Percentiles rank a stretch among this genome's conserved stretches.
These are phyloP conservation scores for Pseudoatta argentina DNA, from an alignment of 1,140 invertebrate genomes.

Conservation along the genomic window DNA sequence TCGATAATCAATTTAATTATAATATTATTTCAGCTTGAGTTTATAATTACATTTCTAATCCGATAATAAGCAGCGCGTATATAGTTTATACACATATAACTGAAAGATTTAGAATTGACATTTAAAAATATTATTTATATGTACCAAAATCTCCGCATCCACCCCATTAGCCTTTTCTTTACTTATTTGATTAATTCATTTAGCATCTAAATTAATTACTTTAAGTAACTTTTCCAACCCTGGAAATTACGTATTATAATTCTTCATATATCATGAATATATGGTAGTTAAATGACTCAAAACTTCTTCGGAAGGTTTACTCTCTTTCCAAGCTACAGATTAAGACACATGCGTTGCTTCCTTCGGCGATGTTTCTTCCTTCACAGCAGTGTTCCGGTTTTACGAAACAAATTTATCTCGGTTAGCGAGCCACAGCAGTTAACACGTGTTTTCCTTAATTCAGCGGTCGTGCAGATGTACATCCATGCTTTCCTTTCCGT, in stretches of 20 bases:
- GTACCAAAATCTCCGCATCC: no score
- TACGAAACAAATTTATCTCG: slow-evolving; percentile 22
- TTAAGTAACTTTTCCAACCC: no score
- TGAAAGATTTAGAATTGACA: no score
- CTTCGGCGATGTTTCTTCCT: neutral
- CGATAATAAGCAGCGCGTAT: no score
- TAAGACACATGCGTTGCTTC: neutral
- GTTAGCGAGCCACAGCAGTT: slow-evolving; percentile 13
- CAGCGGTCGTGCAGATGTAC: slow-evolving; percentile 15
- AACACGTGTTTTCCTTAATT: slow-evolving; percentile 54
- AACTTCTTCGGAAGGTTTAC: neutral
- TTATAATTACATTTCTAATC: no score
- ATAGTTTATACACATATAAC: no score
- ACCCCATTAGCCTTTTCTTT: no score
- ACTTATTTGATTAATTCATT: no score
- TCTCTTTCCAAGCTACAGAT: neutral
- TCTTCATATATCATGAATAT: neutral
- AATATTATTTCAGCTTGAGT: no score
- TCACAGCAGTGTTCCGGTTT: neutral
- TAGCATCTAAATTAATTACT: no score
- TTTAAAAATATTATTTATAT: no score
- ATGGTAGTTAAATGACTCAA: neutral
- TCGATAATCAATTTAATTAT: no score
- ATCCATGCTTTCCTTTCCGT: neutral
- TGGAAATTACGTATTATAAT: neutral